Evolutionary conservation across 2,797 vertebrate species (phyloP), one percentile per base, ranked within the genome.

Genomic region (Phataginus tetradactyla): DNA sequence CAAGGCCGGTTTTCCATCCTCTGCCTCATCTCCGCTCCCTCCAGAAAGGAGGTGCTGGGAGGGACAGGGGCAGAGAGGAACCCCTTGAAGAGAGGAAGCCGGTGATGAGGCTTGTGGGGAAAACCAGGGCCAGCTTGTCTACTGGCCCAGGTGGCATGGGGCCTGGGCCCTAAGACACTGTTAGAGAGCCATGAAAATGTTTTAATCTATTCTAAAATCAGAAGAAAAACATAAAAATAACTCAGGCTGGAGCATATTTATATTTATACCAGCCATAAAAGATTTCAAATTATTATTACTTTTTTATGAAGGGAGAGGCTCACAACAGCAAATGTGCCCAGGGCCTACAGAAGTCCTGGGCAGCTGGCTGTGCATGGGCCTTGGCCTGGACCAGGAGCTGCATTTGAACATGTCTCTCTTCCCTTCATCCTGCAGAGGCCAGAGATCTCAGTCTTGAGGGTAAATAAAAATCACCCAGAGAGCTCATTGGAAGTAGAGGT

Each of bases 321-420:
- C n/a, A 39, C 0, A 7, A 80, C 32, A 63, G 32, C 15, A 1
- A 8, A 7, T 4, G 45, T 34, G 64, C 11, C 12, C 1, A 0
- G 45, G 59, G 37, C 9, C n/a, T 37, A 0, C 0, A 0, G 34
- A 39, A 37, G 49, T 27, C 53, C 0, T 34, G 5, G 13, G 7
- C 11, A 21, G 37, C 61, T 68, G 25, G 2, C 45, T 13, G 61
- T 18, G 37, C 66, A 1, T 12, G 7, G 59, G 32, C 15, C 63
- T 71, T 1, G 1, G 45, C 25, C 39, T 39, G 83, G 32, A 0
- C 27, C 23, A n/a, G 49, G 45, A 13, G 51, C 4, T 32, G 21
- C 4, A 0, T 32, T 7, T 42, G 39, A n/a, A 9, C 12, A 23
- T 3, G 4, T 32, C 57, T 74, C 5, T 39, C 53, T 25, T 42